Evolutionary conservation across 2,113 vertebrate genomes (phyloP), one percentile per base, ranked within the genome.

Genomic region (Conger conger): DNA sequence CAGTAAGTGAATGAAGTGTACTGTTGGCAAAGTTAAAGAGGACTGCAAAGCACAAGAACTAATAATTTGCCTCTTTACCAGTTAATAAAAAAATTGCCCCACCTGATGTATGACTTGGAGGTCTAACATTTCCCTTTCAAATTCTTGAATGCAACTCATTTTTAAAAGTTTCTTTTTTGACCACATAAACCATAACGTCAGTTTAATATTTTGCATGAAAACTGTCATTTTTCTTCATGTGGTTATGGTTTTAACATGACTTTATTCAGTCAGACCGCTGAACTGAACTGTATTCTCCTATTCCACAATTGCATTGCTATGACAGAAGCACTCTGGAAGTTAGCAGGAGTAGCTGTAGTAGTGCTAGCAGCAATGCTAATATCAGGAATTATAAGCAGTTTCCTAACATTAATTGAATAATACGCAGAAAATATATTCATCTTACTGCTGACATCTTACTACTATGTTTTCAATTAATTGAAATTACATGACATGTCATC

Each of bases 1-100:
- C 88, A 90, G 91, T 87, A 80, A 83, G 89, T 91, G 91, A 93
- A 90, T 88, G 90, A 91, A 92, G 92, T 90, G 84, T 88, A 82
- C 89, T 89, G 89, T 82, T 83, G 77, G 87, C 53, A 87, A 83
- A 87, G 82, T 73, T n/a, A 33, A 13, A 73, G 27, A 73, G n/a
- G 68, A 50, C 83, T 36, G 40, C 30, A 45, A 78, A 30, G 1
- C n/a, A 7, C 5, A 79, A 37, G 30, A 40, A 68, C 81, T 82
- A 86, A 86, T 78, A 86, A 86, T 86, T 79, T 37, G 36, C 73
- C 50, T 23, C 40, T 76, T 54, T 86, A 81, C 80, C 40, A 86
- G 79, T 77, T 85, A 80, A 81, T 85, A 85, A 85, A 84, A 82
- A 18, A 60, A 76, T 27, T 33, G 33, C 9, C 80, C 40, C 50